Base-by-base conservation (phyloP, 2,888 invertebrate species). In the Petrophora chlorosata region DNA sequence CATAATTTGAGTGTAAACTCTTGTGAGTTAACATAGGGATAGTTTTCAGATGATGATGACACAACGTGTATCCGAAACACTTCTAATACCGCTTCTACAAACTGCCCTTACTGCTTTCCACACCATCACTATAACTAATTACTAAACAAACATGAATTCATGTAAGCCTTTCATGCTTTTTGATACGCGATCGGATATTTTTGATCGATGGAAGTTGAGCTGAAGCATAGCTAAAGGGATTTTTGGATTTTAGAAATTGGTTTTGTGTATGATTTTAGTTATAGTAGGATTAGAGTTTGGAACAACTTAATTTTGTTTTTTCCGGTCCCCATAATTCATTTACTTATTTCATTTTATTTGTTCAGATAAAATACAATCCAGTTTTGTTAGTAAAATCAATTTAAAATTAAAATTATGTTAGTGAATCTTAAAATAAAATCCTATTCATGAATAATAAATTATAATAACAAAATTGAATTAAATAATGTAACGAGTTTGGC, bases 61-160 rank as follows among this genome's bases (percentile, higher is more conserved):
- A n/a, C n/a, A n/a, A 19, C 1, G 19, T 2, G 7, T 19, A 19
- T 5, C 5, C 19, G 7, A 19, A 5, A 5, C 7, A 19, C 0
- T 19, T 19, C 19, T 1, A 19, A 5, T 5, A 7, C 7, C 1
- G 7, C 19, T 19, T 19, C 1, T 19, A 19, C 19, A 12, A 36
- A 28, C 5, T 10, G 19, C 10, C 14, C 36, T 19, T 48, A 48
- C 36, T 48, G 12, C n/a, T 32, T 10, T n/a, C 36, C 3, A 16
- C 7, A 16, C 22, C 13, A 14, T 56, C 61, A 66, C 70, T 83
- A 77, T 84, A 70, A 63, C 84, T 73, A 86, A 87, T 87, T 69
- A 79, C 65, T 84, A 85, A 85, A 84, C 76, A 80, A 87, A 87
- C 76, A 85, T 51, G 58, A 51, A 60, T 63, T 64, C 65, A 51